A percentile compares a stretch with the other conserved stretches of the same genome.
phyloP scores from a whole-genome alignment of 2,888 invertebrate species.

The Stratiomys singularior region DNA sequence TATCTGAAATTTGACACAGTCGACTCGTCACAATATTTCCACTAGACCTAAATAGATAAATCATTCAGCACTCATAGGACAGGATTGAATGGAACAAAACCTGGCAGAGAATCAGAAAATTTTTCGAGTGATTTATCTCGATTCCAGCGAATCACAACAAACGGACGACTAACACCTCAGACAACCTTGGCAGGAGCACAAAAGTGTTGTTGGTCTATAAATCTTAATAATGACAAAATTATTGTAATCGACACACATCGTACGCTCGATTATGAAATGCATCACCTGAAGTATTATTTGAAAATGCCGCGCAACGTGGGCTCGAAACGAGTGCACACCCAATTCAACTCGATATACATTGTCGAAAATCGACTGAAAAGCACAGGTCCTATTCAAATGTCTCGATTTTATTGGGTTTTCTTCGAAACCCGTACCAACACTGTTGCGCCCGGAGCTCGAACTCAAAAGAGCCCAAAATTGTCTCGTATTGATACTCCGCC shows the following conservation, averaged over 20 bases:
- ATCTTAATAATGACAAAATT: conserved; percentile 18
- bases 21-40: neutral
- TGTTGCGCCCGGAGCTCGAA: neutral
- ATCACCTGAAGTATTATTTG: neutral
- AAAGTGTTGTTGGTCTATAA: neutral
- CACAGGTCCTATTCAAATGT: conserved; percentile 19
- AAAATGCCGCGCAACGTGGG: neutral
- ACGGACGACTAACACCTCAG: neutral
- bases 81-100: no score
- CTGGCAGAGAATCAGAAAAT: no score
- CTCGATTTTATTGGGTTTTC: neutral
- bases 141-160: neutral
- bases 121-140: neutral
- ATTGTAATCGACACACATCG: conserved; percentile 2
- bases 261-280: neutral
- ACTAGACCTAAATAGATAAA: neutral
- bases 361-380: neutral
- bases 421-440: neutral
- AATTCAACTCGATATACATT: neutral
- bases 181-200: conserved; percentile 18
- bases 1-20: neutral
- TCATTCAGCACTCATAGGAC: neutral
- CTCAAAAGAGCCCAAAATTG: neutral
- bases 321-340: neutral
- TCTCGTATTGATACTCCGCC: neutral